phyloP scores from a whole-genome alignment of 2,797 vertebrate species.

The Acrossocheilus fasciatus region DNA sequence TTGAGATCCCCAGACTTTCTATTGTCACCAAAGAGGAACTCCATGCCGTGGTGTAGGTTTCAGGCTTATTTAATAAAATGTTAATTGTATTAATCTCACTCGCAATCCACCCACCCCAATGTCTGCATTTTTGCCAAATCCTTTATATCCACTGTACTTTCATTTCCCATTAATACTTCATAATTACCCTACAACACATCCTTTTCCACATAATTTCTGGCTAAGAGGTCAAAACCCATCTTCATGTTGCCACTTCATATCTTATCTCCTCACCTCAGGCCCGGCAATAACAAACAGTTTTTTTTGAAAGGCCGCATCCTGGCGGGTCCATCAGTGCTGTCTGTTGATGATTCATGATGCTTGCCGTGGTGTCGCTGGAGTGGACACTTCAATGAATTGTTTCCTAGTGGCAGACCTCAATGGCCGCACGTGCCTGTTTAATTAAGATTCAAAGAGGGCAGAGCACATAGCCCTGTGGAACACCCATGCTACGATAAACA shows the following conservation, averaged over 20 bases:
- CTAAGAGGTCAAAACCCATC: slow-evolving; percentile 57
- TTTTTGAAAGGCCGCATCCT: slow-evolving; percentile 59
- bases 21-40: not conserved
- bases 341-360: slow-evolving; percentile 68
- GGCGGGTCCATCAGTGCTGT: slow-evolving; percentile 52
- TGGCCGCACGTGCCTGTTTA: slow-evolving; percentile 21
- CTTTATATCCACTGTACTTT: slow-evolving; percentile 26
- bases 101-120: not conserved
- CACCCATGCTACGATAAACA: not conserved
- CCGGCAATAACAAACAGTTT: slow-evolving; percentile 62
- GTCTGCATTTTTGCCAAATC: not conserved
- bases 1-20: not conserved
- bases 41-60: not conserved
- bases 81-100: not conserved
- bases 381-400: slow-evolving; percentile 72
- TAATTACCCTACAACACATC: slow-evolving; percentile 43
- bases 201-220: slow-evolving; percentile 31
- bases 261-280: slow-evolving; percentile 67
- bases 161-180: slow-evolving; percentile 37
- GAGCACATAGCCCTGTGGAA: slow-evolving; percentile 3
- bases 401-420: slow-evolving; percentile 65
- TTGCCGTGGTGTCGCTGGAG: slow-evolving; percentile 60
- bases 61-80: not conserved
- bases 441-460: slow-evolving; percentile 15
- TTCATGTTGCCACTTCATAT: slow-evolving; percentile 54